A percentile compares a stretch with the other conserved stretches of the same genome.
Conservation (phyloP, 1,140 invertebrate genomes). For the Diploscapter pachys region DNA sequence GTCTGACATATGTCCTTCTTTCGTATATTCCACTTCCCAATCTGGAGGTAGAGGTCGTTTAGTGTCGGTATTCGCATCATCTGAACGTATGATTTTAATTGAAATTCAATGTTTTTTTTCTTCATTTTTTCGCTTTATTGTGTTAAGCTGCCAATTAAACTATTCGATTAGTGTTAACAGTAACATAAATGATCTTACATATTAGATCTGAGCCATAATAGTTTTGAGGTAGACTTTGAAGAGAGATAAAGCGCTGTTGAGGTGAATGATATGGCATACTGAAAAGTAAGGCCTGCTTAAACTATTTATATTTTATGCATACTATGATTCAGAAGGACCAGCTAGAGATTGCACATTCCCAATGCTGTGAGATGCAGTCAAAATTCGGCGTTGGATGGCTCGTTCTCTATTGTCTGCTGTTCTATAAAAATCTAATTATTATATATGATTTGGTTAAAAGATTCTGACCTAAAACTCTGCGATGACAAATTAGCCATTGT, state of each 20-base stretch:
- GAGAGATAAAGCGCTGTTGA: conserved; percentile 28
- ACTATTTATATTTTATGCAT: no score
- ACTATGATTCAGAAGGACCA: conserved; percentile 15
- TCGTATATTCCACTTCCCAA: conserved; percentile 92
- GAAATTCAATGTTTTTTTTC: no score
- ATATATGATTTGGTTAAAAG: neutral
- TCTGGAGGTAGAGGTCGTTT: conserved; percentile 78
- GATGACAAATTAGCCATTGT: neutral
- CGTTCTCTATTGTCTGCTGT: conserved; percentile 1
- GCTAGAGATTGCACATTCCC: conserved; percentile 31
- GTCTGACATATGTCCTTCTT: conserved; percentile 67
- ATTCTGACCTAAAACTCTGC: conserved; percentile 16
- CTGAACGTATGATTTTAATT: no score
- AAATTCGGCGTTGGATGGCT: conserved; percentile 17
- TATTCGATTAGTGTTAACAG: no score
- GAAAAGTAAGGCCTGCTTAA: no score
- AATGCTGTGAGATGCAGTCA: conserved; percentile 28
- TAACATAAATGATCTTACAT: no score
- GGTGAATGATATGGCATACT: conserved; percentile 2
- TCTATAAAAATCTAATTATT: neutral
- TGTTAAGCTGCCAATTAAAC: no score
- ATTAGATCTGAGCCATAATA: no score
- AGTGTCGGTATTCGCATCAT: no score
- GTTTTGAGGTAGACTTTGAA: conserved; percentile 27
- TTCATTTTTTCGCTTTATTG: no score